Evolutionary conservation across 2,888 invertebrate species (phyloP), one percentile per base, ranked within the genome.

Genomic region (Clanis bilineata): DNA sequence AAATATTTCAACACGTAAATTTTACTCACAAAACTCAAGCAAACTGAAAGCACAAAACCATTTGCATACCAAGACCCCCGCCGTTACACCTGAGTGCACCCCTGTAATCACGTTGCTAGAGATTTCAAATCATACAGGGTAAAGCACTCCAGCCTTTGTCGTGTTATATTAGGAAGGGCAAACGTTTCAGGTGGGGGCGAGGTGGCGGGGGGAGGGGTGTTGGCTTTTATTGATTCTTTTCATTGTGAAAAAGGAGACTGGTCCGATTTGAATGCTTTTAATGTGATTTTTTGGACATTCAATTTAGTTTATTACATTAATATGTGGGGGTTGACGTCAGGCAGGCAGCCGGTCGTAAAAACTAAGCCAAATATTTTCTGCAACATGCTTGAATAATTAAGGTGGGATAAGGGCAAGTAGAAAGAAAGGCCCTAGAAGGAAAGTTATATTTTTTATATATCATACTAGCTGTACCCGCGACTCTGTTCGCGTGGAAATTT

Each of bases 61-160:
- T 57, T 57, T 36, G 45, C 38, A 38, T 38, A 18, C 7, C 23
- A 23, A 36, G 44, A n/a, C 47, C 51, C 51, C 47, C 51, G 1
- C 3, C 5, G 21, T 38, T 51, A 39, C 23, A 25, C 23, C 58
- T 58, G 3, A 58, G 38, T 58, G 18, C 58, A 15, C 7, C 15
- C 23, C 58, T 18, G 51, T 25, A 18, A 10, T 41, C 32, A 41
- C 25, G 44, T 38, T 58, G 47, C 47, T n/a, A 45, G 23, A 25
- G 62, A 51, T 51, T 51, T 51, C 62, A 68, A 68, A 71, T 66
- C 64, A 68, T 65, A 72, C 68, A 69, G 61, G 51, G 61, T 61
- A 69, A 72, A 64, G 61, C 68, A 71, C 72, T 72, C 66, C 60
- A 38, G 55, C 67, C 63, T 68, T 68, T 68, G 68, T 72, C 64